Evolutionary conservation across 1,140 invertebrate species (phyloP).

Genomic region (Cydia strobilella): DNA sequence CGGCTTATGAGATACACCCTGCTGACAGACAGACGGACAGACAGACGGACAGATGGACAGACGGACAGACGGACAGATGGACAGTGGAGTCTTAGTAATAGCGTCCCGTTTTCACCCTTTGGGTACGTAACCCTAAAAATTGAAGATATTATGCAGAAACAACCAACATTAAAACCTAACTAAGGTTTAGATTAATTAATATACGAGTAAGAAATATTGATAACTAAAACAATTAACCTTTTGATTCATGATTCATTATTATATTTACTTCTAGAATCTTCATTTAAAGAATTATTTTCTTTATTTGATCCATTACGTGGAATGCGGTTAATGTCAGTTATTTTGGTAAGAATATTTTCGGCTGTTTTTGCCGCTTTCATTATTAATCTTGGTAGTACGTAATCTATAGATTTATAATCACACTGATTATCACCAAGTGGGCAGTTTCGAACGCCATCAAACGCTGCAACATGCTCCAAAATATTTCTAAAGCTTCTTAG

Average conservation of each 20-base stretch:
- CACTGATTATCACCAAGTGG: background rate
- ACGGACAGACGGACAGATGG: too few relatives aligned
- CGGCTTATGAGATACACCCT: too few relatives aligned
- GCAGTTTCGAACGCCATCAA: background rate
- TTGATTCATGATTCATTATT: background rate
- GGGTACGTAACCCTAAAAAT: too few relatives aligned
- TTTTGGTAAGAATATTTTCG: background rate
- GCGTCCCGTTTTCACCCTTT: too few relatives aligned
- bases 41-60: too few relatives aligned
- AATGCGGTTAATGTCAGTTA: background rate
- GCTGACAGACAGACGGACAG: too few relatives aligned
- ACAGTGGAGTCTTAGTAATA: too few relatives aligned
- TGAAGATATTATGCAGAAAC: too few relatives aligned
- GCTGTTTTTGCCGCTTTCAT: background rate
- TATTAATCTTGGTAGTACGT: constrained; percentile 1
- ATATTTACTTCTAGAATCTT: background rate
- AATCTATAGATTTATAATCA: background rate
- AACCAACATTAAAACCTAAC: too few relatives aligned
- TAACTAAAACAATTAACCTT: too few relatives aligned
- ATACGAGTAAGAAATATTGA: too few relatives aligned
- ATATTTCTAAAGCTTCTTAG: background rate
- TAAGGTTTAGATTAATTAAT: too few relatives aligned
- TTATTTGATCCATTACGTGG: background rate
- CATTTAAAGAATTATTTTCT: background rate
- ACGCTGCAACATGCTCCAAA: background rate